These are phyloP conservation scores for Solea solea DNA, from an alignment of 2,113 vertebrate species.

Conservation along the genomic window DNA sequence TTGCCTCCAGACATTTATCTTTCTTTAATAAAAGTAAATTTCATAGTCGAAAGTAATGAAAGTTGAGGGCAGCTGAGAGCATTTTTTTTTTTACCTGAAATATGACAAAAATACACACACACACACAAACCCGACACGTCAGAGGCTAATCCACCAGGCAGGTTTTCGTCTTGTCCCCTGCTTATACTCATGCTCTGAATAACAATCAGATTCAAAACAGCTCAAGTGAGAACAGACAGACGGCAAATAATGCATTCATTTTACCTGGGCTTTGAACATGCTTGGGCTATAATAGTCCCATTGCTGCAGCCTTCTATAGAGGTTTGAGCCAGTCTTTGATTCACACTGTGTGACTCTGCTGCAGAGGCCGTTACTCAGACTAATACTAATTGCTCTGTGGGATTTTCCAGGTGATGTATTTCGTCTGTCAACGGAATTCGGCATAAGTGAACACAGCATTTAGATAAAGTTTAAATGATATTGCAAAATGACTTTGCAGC, in stretches of 20 bases:
- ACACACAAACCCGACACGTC: conserved; percentile 15
- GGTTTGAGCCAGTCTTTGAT: conserved; percentile 46
- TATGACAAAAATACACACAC: conserved; percentile 18
- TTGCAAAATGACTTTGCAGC: conserved; percentile 63
- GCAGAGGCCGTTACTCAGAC: conserved; percentile 42
- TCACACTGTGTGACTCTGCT: conserved; percentile 43
- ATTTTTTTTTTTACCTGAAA: conserved; percentile 34
- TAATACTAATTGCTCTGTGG: conserved; percentile 70
- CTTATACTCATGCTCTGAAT: conserved; percentile 2
- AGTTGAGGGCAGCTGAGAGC: conserved; percentile 14
- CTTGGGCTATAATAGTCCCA: conserved; percentile 36
- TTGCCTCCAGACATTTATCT: conserved; percentile 22
- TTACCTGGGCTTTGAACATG: conserved; percentile 44
- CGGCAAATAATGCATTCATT: conserved; percentile 45
- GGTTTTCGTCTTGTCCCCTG: background rate
- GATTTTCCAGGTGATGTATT: conserved; percentile 76
- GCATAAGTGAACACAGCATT: conserved; percentile 72
- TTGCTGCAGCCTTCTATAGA: conserved; percentile 28
- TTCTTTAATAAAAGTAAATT: conserved; percentile 41
- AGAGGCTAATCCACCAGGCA: conserved; percentile 28
- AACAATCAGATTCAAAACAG: conserved; percentile 49
- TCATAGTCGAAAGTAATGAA: conserved; percentile 22
- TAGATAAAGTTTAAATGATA: conserved; percentile 79
- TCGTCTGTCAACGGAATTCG: conserved; percentile 68
- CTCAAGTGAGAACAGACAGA: conserved; percentile 44